Evolutionary conservation across 2,888 invertebrate genomes (phyloP).

Genomic region (Blastobasis adustella): DNA sequence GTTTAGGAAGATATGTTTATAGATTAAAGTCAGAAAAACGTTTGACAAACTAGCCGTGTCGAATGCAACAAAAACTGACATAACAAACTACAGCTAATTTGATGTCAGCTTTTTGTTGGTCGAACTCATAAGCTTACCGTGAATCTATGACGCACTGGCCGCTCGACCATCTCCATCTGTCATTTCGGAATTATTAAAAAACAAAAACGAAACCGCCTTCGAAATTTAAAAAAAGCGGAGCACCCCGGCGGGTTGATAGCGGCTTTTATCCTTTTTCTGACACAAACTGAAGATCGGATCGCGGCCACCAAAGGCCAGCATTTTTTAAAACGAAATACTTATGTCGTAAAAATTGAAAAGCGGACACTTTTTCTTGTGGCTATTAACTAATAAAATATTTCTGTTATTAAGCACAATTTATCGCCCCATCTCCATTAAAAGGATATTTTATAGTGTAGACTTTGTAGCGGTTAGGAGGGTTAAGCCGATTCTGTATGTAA

Average conservation of each 20-base stretch:
- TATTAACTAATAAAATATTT: constrained; percentile 61
- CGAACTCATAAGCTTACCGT: constrained; percentile 23
- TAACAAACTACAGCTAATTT: constrained; percentile 24
- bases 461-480: constrained; percentile 37
- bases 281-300: constrained; percentile 68
- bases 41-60: constrained; percentile 6
- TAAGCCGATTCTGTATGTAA: constrained; percentile 38
- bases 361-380: constrained; percentile 53
- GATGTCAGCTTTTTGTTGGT: constrained; percentile 25
- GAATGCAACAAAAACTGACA: constrained; percentile 15
- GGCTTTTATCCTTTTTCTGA: constrained; percentile 64
- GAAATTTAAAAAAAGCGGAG: constrained; percentile 41
- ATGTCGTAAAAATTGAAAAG: constrained; percentile 61
- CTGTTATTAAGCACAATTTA: constrained; percentile 67
- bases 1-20: too few species aligned
- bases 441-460: constrained; percentile 63
- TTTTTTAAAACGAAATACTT: constrained; percentile 52
- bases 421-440: constrained; percentile 55
- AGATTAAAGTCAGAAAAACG: constrained; percentile 4
- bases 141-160: constrained; percentile 41
- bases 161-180: constrained; percentile 60
- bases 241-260: constrained; percentile 57
- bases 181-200: constrained; percentile 57
- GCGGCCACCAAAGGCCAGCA: constrained; percentile 41
- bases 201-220: constrained; percentile 33